Evolutionary conservation across 2,888 invertebrate genomes (phyloP).

Genomic region (Elmis aenea): DNA sequence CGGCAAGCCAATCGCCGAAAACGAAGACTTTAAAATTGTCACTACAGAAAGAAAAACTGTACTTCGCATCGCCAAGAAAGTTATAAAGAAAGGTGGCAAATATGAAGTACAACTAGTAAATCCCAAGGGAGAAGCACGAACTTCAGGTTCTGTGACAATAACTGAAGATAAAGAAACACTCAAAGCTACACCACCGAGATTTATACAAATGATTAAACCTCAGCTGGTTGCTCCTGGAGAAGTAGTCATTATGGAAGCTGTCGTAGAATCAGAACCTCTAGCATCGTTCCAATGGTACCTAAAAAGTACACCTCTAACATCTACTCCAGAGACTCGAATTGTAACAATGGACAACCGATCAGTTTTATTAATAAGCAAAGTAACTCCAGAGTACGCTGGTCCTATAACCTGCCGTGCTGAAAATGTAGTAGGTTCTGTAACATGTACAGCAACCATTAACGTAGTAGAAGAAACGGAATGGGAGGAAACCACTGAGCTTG

Average conservation of each 20-base stretch:
- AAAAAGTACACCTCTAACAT: constrained; percentile 65
- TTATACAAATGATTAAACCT: constrained; percentile 66
- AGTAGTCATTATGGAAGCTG: constrained; percentile 72
- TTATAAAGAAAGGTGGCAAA: constrained; percentile 76
- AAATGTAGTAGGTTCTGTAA: constrained; percentile 84
- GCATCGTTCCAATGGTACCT: constrained; percentile 87
- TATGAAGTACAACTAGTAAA: constrained; percentile 83
- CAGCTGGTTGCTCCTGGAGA: constrained; percentile 67
- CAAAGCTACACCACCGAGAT: constrained; percentile 66
- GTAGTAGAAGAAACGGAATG: constrained; percentile 54
- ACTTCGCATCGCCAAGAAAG: constrained; percentile 61
- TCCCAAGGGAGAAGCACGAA: constrained; percentile 69
- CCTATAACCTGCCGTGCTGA: constrained; percentile 83
- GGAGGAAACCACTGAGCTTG: constrained; percentile 57
- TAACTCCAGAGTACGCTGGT: constrained; percentile 65
- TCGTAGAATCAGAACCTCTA: constrained; percentile 69
- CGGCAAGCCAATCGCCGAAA: constrained; percentile 66
- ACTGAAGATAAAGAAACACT: constrained; percentile 54
- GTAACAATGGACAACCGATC: constrained; percentile 73
- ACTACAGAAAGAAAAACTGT: constrained; percentile 59
- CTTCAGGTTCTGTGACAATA: constrained; percentile 78
- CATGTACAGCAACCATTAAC: constrained; percentile 72
- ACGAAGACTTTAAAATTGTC: constrained; percentile 57
- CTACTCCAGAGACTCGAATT: constrained; percentile 65
- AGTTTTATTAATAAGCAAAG: constrained; percentile 70